Percentiles rank a stretch among this genome's conserved stretches.
Conservation (phyloP, 2,888 invertebrate genomes). For the Calameuta idolon region DNA sequence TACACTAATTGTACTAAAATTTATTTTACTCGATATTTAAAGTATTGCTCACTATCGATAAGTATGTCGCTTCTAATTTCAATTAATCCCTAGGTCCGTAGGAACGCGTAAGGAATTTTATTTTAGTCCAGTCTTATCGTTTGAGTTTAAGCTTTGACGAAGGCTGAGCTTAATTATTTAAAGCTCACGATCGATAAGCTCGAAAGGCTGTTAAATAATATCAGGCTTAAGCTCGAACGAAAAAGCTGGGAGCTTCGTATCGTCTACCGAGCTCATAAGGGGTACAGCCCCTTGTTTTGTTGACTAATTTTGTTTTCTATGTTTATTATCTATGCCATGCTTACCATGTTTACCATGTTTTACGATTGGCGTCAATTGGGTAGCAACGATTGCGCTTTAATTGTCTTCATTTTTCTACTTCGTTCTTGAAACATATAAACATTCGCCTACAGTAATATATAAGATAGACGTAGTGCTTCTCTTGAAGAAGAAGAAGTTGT, state of each 20-base stretch:
- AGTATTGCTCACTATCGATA: slow-evolving; percentile 15
- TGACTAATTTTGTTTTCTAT: slow-evolving; percentile 15
- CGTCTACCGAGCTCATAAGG: slow-evolving; percentile 4
- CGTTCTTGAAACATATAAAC: background rate
- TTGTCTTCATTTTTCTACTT: background rate
- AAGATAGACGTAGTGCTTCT: background rate
- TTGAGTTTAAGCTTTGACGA: background rate
- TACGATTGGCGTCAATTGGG: slow-evolving; percentile 6
- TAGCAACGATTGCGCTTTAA: background rate
- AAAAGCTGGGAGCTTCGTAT: slow-evolving; percentile 27
- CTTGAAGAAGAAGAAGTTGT: background rate
- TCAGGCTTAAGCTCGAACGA: background rate
- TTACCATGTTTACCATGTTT: background rate
- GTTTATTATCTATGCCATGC: background rate
- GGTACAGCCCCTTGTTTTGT: slow-evolving; percentile 11
- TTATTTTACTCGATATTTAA: slow-evolving; percentile 23
- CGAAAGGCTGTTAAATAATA: background rate
- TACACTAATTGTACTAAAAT: slow-evolving; percentile 10
- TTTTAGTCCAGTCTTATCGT: background rate
- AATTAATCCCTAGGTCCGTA: slow-evolving; percentile 13
- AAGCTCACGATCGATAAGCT: background rate
- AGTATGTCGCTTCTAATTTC: slow-evolving; percentile 28
- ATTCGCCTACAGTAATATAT: background rate
- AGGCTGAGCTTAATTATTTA: background rate
- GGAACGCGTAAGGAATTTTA: slow-evolving; percentile 10